Percentiles rank a stretch among this genome's conserved stretches.
phyloP scores from a whole-genome alignment of 2,113 vertebrate species.

The Phalacrocorax pelagicus region DNA sequence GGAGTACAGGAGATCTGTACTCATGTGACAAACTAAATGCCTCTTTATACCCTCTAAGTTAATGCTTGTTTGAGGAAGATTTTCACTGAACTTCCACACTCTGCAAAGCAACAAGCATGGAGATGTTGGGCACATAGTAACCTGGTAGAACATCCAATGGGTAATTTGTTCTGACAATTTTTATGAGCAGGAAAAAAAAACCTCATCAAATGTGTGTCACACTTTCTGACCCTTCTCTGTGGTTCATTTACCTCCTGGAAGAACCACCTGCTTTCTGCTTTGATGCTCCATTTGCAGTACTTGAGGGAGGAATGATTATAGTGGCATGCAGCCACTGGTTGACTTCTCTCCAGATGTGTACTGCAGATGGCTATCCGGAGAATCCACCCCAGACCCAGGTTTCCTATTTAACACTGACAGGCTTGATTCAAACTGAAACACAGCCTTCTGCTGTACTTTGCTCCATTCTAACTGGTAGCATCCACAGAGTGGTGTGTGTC shows the following conservation, averaged over 20 bases:
- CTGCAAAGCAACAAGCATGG: neutral
- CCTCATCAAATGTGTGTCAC: neutral
- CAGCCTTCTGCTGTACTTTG: neutral
- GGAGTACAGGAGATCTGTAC: neutral
- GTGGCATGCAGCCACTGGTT: conserved; percentile 51
- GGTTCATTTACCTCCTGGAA: conserved; percentile 61
- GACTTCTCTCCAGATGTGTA: conserved; percentile 56
- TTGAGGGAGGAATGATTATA: conserved; percentile 49
- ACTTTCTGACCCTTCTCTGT: conserved; percentile 44
- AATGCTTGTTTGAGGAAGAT: neutral
- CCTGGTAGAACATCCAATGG: neutral
- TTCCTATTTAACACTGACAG: conserved; percentile 13
- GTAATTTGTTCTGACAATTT: conserved; percentile 56
- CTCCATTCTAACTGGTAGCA: neutral
- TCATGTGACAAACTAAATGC: neutral
- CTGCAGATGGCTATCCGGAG: conserved; percentile 51
- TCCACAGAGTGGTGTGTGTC: neutral
- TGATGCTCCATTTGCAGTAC: conserved; percentile 53
- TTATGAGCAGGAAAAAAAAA: neutral
- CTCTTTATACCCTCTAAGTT: neutral
- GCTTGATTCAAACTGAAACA: conserved; percentile 14
- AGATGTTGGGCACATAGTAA: neutral
- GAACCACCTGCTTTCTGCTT: conserved; percentile 62
- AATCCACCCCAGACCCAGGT: neutral
- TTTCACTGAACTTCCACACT: neutral